These are phyloP conservation scores for Cryptosula pallasiana DNA, from an alignment of 2,888 invertebrate genomes.

Conservation along the genomic window DNA sequence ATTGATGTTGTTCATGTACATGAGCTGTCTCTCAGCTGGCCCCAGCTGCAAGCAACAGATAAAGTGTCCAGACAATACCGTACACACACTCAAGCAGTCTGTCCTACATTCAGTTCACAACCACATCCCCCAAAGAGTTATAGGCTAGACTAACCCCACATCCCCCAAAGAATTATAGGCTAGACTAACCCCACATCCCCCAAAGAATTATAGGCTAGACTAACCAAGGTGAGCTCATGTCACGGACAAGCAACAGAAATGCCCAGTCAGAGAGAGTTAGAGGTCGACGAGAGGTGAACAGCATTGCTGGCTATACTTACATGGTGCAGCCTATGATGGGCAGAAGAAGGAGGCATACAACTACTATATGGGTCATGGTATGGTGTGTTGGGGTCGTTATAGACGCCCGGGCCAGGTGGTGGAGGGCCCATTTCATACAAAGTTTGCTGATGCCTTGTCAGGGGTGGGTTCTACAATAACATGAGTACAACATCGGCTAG, in stretches of 20 bases:
- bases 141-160: too few relatives aligned
- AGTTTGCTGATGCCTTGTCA: constrained; percentile 21
- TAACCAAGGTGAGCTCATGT: background rate
- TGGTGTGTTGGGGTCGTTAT: constrained; percentile 5
- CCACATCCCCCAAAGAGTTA: too few relatives aligned
- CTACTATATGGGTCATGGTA: constrained; percentile 22
- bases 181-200: too few relatives aligned
- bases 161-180: too few relatives aligned
- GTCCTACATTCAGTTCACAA: too few relatives aligned
- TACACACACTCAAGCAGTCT: too few relatives aligned
- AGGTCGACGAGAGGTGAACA: too few relatives aligned
- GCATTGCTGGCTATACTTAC: constrained; percentile 10
- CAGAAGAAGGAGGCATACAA: background rate
- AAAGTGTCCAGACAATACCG: too few relatives aligned
- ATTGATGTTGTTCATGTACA: constrained; percentile 22
- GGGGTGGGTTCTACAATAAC: constrained; percentile 11
- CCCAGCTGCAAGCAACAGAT: constrained; percentile 9
- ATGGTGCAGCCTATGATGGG: constrained; percentile 12
- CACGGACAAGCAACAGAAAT: background rate
- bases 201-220: too few relatives aligned
- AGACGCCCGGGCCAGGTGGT: constrained; percentile 8
- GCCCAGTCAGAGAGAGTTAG: too few relatives aligned
- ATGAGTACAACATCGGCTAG: constrained; percentile 14
- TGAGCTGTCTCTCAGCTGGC: background rate
- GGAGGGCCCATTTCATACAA: constrained; percentile 12